Conservation (phyloP, 2,113 vertebrate genomes). For the Leptocoma aspasia region DNA sequence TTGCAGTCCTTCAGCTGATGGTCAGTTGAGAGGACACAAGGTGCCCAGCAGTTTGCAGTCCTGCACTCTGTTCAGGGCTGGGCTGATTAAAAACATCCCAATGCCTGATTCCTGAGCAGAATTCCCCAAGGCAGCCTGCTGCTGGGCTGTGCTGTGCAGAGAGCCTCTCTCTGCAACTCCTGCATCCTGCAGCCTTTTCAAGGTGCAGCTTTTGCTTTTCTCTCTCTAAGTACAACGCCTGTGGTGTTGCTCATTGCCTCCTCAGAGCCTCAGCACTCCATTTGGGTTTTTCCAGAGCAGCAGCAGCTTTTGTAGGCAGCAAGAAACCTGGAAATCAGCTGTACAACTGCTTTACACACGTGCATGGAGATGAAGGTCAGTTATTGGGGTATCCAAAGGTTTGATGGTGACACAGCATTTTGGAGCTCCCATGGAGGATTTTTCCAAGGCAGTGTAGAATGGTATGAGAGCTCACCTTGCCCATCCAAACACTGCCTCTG, state of each 20-base stretch:
- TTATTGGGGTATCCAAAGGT: background rate
- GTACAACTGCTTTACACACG: accelerated
- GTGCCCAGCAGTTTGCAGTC: background rate
- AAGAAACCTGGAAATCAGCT: background rate
- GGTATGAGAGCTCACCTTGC: background rate
- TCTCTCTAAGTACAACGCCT: accelerated
- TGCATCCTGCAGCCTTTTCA: background rate
- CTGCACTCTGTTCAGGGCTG: background rate
- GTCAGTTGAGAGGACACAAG: background rate
- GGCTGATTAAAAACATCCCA: background rate
- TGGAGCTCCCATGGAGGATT: background rate
- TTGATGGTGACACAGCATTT: accelerated
- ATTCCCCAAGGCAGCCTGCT: background rate
- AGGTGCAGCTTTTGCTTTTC: background rate
- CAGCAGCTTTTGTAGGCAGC: background rate
- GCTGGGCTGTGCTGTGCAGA: background rate
- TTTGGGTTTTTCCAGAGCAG: background rate
- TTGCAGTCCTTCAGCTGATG: background rate
- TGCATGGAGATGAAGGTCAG: background rate
- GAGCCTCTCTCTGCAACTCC: accelerated
- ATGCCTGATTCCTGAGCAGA: accelerated
- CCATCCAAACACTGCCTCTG: background rate
- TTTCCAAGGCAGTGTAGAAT: background rate
- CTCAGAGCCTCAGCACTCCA: accelerated
- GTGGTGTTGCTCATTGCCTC: accelerated